phyloP scores from a whole-genome alignment of 2,888 invertebrate species.

The Endotricha flammealis region DNA sequence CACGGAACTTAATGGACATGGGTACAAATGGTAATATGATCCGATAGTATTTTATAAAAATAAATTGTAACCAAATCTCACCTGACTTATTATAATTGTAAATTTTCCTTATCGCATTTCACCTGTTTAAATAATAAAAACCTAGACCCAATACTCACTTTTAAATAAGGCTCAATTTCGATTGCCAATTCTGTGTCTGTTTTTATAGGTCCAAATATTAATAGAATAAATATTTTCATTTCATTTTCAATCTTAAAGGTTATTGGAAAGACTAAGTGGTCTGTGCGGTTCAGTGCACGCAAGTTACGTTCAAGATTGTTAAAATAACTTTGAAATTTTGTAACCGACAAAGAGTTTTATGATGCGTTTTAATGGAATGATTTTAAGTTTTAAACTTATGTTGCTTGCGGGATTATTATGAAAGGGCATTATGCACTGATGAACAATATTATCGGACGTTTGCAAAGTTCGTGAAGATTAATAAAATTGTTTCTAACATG shows the following conservation, averaged over 20 bases:
- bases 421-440: too few relatives aligned
- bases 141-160: conserved; percentile 1
- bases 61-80: too few relatives aligned
- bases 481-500: too few relatives aligned
- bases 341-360: conserved; percentile 10
- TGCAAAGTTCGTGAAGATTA: too few relatives aligned
- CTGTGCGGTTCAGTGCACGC: neutral
- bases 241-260: conserved; percentile 7
- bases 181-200: conserved; percentile 1
- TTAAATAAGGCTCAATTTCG: conserved; percentile 2
- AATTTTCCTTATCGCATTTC: conserved; percentile 1
- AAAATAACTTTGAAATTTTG: conserved; percentile 8
- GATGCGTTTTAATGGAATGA: neutral
- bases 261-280: neutral
- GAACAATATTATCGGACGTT: too few relatives aligned
- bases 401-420: too few relatives aligned
- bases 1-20: too few relatives aligned
- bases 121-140: conserved; percentile 1
- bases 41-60: too few relatives aligned
- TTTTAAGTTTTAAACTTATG: too few relatives aligned
- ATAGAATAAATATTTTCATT: conserved; percentile 16
- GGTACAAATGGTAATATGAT: too few relatives aligned
- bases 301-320: conserved; percentile 2
- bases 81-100: too few relatives aligned
- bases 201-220: conserved; percentile 12